phyloP scores from a whole-genome alignment of 35 echinoderm and acorn worm species.

The Ophiothrix spiculata region DNA sequence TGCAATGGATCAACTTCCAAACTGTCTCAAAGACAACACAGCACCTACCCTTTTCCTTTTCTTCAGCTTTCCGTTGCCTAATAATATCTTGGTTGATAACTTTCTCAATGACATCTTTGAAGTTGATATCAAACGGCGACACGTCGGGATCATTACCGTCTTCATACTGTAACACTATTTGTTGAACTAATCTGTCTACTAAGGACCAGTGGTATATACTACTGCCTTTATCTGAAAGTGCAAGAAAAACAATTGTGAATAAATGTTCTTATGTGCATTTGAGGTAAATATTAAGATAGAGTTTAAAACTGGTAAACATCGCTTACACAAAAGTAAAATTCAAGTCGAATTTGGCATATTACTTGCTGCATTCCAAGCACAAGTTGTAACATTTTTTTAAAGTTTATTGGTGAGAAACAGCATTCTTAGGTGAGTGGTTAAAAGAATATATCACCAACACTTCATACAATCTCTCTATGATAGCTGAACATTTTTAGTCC shows the following conservation, averaged over 20 bases:
- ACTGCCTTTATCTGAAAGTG: conserved; percentile 66
- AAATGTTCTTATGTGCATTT: background rate
- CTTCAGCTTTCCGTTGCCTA: conserved; percentile 70
- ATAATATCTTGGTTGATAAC: conserved; percentile 91
- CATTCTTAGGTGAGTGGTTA: too few species aligned
- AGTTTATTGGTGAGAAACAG: too few species aligned
- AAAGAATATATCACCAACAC: too few species aligned
- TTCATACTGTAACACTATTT: conserved; percentile 90
- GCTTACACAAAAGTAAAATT: too few species aligned
- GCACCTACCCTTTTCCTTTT: conserved; percentile 82
- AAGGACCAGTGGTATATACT: conserved; percentile 88
- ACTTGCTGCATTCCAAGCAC: too few species aligned
- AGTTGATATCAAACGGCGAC: conserved; percentile 92
- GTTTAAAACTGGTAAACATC: background rate
- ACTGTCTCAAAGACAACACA: too few species aligned
- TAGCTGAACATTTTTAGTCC: too few species aligned
- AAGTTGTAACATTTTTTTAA: too few species aligned
- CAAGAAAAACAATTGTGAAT: background rate
- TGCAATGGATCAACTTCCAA: too few species aligned
- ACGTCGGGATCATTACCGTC: conserved; percentile 84
- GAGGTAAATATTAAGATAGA: background rate
- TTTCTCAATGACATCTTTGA: conserved; percentile 97
- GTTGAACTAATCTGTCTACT: conserved; percentile 80
- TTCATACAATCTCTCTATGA: too few species aligned
- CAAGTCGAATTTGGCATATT: too few species aligned